Evolutionary conservation across 2,888 invertebrate species (phyloP).

Genomic region (Trissolcus japonicus): DNA sequence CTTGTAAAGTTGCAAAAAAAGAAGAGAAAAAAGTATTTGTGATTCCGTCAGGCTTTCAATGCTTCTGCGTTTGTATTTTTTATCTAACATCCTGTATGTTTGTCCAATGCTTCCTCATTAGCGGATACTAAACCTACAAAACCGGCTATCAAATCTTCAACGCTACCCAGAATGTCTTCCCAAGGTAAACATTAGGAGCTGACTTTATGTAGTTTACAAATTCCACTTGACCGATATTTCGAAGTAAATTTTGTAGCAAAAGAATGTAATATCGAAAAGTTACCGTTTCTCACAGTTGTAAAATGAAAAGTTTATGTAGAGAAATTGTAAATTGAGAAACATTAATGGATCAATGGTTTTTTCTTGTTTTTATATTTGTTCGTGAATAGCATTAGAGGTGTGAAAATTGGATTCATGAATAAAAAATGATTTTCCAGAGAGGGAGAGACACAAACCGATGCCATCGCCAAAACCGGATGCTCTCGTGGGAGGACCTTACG

Average conservation of each 20-base stretch:
- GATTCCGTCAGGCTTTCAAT: conserved; percentile 30
- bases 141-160: conserved; percentile 97
- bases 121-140: conserved; percentile 96
- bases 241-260: background rate
- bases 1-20: background rate
- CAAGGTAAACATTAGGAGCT: conserved; percentile 84
- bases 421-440: conserved; percentile 63
- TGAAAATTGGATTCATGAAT: background rate
- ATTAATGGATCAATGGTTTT: background rate
- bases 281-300: background rate
- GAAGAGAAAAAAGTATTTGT: conserved; percentile 2
- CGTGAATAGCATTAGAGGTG: background rate
- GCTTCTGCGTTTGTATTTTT: conserved; percentile 51
- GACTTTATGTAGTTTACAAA: conserved; percentile 42
- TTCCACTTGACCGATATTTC: background rate
- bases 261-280: background rate
- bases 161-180: conserved; percentile 94
- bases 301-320: background rate
- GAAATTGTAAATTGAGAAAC: background rate
- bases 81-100: conserved; percentile 66
- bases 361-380: background rate
- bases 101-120: conserved; percentile 76
- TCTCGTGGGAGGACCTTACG: conserved; percentile 81
- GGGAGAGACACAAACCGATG: conserved; percentile 91
- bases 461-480: conserved; percentile 91